phyloP scores from a whole-genome alignment of 2,113 vertebrate genomes.

The Salvelinus fontinalis region DNA sequence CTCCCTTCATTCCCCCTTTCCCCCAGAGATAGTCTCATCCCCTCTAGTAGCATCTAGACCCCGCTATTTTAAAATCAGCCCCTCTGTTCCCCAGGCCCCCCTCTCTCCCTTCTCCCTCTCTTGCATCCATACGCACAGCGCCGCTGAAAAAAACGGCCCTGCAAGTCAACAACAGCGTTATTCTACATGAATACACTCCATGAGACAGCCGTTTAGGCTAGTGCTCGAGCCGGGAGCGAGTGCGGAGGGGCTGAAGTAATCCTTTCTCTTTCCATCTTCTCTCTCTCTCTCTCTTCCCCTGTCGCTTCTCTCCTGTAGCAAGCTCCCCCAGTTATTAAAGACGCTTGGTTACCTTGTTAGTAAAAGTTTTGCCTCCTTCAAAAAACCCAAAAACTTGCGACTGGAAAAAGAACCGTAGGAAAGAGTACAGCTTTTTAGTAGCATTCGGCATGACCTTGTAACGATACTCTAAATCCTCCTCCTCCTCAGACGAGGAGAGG shows the following conservation, averaged over 20 bases:
- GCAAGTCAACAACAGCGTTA: slow-evolving; percentile 2
- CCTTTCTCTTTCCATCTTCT: background rate
- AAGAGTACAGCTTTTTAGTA: background rate
- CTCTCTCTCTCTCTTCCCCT: background rate
- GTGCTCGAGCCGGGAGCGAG: slow-evolving; percentile 4
- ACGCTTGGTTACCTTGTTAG: background rate
- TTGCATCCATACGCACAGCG: background rate
- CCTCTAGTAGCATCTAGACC: background rate
- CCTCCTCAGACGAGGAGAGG: no score
- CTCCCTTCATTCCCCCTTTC: background rate
- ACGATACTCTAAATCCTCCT: no score
- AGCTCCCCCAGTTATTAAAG: slow-evolving; percentile 6
- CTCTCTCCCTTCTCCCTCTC: no score
- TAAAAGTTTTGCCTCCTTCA: background rate
- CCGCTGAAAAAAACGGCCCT: background rate
- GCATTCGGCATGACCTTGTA: background rate
- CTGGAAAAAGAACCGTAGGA: background rate
- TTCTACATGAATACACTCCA: slow-evolving; percentile 15
- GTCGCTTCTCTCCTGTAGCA: background rate
- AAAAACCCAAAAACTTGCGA: background rate
- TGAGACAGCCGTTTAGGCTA: slow-evolving; percentile 20
- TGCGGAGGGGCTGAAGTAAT: slow-evolving; percentile 11
- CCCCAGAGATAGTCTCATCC: background rate
- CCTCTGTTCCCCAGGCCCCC: no score
- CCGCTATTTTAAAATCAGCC: background rate